These are phyloP conservation scores for Falco peregrinus DNA, from an alignment of 2,797 vertebrate species.

Conservation along the genomic window DNA sequence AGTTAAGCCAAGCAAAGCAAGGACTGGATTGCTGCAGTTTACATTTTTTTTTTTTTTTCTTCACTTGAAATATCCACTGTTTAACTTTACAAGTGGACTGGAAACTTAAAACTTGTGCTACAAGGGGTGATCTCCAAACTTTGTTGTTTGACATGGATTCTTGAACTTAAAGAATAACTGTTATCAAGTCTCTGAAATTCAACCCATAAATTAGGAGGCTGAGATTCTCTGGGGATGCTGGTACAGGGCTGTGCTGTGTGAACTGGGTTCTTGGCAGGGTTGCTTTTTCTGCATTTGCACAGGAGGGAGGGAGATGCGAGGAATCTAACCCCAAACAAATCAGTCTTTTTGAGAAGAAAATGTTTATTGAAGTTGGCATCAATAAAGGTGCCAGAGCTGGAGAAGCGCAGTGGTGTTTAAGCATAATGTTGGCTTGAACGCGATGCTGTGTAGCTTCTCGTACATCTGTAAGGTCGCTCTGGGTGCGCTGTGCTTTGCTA, in stretches of 20 bases:
- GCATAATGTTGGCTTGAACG: background rate
- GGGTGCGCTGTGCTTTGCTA: background rate
- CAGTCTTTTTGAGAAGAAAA: background rate
- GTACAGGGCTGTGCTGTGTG: background rate
- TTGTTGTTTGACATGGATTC: background rate
- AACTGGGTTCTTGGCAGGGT: background rate
- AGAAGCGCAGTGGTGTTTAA: background rate
- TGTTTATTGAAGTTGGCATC: background rate
- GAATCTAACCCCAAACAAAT: background rate
- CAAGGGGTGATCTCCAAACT: background rate
- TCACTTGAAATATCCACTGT: background rate
- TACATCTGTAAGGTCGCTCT: background rate
- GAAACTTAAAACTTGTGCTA: background rate
- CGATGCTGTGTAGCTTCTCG: background rate
- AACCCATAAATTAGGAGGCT: background rate
- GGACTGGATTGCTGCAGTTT: background rate
- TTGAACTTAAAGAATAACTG: conserved; percentile 32
- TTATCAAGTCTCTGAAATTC: conserved; percentile 8
- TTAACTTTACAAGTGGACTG: background rate
- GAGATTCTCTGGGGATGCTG: background rate
- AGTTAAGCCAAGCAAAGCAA: conserved; percentile 11
- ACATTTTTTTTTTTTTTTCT: background rate
- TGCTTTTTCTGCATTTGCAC: background rate
- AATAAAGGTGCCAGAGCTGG: background rate
- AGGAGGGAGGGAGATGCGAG: background rate